Conservation (phyloP, 2,888 invertebrate genomes). For the Neria commutata region DNA sequence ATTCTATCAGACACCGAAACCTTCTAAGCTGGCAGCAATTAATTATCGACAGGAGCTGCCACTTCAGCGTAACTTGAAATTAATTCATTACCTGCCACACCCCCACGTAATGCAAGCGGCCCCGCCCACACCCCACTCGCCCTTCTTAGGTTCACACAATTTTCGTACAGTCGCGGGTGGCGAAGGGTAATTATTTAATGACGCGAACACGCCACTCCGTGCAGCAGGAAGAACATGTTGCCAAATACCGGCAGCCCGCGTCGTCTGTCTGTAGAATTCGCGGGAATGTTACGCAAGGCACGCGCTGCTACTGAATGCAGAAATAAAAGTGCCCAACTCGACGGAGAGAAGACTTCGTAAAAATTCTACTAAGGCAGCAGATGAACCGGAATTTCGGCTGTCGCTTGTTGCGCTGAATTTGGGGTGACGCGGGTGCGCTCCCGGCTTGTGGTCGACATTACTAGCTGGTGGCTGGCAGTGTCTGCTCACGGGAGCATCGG, state of each 20-base stretch:
- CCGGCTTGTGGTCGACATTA: neutral
- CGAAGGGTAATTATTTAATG: slow-evolving; percentile 57
- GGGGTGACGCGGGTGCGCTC: neutral
- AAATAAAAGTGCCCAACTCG: no score
- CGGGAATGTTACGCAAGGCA: no score
- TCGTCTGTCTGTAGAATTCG: no score
- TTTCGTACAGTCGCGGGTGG: no score
- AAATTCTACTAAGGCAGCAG: no score
- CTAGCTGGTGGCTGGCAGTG: neutral
- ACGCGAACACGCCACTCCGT: slow-evolving; percentile 43
- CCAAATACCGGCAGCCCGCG: no score
- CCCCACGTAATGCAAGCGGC: neutral
- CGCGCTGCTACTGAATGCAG: neutral
- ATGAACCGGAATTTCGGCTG: neutral
- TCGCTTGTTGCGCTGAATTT: neutral
- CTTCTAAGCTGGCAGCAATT: no score
- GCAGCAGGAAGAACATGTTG: slow-evolving; percentile 6
- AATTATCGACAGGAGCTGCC: neutral
- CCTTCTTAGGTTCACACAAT: no score
- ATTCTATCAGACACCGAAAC: no score
- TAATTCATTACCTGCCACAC: neutral
- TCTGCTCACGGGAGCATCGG: neutral
- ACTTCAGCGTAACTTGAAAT: neutral
- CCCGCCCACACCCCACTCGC: no score
- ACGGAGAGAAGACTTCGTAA: no score